Percentiles rank a stretch among this genome's conserved stretches.
phyloP scores from a whole-genome alignment of 2,888 invertebrate species.

The Polia nebulosa region DNA sequence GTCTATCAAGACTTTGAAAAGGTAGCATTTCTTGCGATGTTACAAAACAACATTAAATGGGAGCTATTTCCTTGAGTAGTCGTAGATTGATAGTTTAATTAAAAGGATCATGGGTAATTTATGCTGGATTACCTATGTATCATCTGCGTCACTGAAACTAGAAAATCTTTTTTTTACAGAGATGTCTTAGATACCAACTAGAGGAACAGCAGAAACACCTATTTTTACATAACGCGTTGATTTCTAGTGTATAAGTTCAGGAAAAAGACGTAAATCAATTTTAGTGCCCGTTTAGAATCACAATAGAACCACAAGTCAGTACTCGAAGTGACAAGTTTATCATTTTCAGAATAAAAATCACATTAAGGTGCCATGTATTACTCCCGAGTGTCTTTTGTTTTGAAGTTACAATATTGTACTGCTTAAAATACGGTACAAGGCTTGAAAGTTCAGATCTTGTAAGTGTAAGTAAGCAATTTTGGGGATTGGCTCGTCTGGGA shows the following conservation, averaged over 20 bases:
- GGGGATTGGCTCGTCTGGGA: neutral
- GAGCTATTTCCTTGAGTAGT: no score
- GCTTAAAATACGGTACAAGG: neutral
- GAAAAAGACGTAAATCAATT: constrained; percentile 30
- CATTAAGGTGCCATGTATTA: constrained; percentile 13
- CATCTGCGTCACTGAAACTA: no score
- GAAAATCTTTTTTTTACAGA: no score
- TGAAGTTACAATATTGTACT: neutral
- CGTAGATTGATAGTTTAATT: no score
- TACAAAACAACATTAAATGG: no score
- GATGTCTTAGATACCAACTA: no score
- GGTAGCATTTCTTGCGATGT: neutral
- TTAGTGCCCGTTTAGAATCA: constrained; percentile 15
- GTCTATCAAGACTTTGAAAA: no score
- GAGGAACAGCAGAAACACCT: neutral
- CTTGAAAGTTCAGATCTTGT: neutral
- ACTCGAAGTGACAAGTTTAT: constrained; percentile 20
- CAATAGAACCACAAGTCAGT: constrained; percentile 6
- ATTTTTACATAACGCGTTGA: constrained; percentile 3
- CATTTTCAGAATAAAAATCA: constrained; percentile 44
- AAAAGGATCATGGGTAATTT: no score
- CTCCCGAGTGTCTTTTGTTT: constrained; percentile 36
- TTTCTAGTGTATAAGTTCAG: constrained; percentile 11
- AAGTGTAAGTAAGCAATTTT: neutral
- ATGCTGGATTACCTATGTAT: no score